Evolutionary conservation across 2,797 vertebrate genomes (phyloP).

Genomic region (Bryconaethiops microstoma): DNA sequence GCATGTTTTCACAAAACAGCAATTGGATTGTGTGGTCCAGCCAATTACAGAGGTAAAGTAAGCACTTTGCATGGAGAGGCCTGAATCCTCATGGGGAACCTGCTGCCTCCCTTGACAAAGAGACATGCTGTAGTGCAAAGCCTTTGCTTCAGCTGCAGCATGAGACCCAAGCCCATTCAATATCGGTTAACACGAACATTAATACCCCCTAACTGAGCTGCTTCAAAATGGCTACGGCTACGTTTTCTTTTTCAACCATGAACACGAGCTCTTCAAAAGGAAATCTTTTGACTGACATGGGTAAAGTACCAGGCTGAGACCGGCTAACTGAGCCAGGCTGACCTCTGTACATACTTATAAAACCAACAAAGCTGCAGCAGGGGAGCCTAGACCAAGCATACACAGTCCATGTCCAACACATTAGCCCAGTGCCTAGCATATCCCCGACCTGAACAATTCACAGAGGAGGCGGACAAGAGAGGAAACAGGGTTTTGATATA

Average conservation of each 20-base stretch:
- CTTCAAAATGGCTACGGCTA: slow-evolving; percentile 29
- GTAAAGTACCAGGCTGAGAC: background rate
- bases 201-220: slow-evolving; percentile 33
- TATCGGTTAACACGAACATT: slow-evolving; percentile 38
- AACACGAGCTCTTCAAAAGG: slow-evolving; percentile 2
- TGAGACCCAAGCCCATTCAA: slow-evolving; percentile 6
- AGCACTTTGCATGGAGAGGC: slow-evolving; percentile 16
- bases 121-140: slow-evolving; percentile 28
- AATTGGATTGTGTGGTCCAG: slow-evolving; percentile 43
- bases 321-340: slow-evolving; percentile 20
- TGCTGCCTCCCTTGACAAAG: slow-evolving; percentile 4
- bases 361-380: slow-evolving; percentile 33
- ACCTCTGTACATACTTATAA: slow-evolving; percentile 17
- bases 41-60: slow-evolving; percentile 48
- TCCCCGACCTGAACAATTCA: slow-evolving; percentile 66
- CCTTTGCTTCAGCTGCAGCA: slow-evolving; percentile 8
- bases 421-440: slow-evolving; percentile 59
- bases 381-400: slow-evolving; percentile 24
- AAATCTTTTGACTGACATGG: background rate
- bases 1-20: slow-evolving; percentile 40
- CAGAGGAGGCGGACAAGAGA: slow-evolving; percentile 57
- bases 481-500: slow-evolving; percentile 69
- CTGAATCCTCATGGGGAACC: slow-evolving; percentile 27
- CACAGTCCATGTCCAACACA: slow-evolving; percentile 45
- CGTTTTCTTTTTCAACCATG: slow-evolving; percentile 20